Conservation (phyloP, 2,888 invertebrate genomes). For the Clepsis dumicolana region DNA sequence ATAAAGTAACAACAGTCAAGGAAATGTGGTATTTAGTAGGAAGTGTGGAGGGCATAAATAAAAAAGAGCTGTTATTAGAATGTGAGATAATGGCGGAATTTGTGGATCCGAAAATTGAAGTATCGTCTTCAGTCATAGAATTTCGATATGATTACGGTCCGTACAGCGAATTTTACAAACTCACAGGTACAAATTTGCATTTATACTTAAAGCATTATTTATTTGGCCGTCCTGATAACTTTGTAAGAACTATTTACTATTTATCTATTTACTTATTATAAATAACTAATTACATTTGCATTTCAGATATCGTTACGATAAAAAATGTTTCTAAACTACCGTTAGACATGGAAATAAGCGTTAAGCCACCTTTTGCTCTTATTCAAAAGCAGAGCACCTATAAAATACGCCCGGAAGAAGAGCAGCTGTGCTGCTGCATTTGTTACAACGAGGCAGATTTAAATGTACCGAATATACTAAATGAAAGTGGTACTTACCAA, state of each 20-base stretch:
- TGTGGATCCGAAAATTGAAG: slow-evolving; percentile 84
- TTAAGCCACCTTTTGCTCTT: slow-evolving; percentile 82
- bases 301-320: slow-evolving; percentile 83
- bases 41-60: slow-evolving; percentile 81
- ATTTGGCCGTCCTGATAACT: background rate
- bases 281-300: background rate
- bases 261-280: too few relatives aligned
- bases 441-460: slow-evolving; percentile 71
- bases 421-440: slow-evolving; percentile 72
- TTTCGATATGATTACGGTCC: slow-evolving; percentile 83
- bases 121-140: slow-evolving; percentile 77
- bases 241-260: too few relatives aligned
- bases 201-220: slow-evolving; percentile 38
- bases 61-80: slow-evolving; percentile 81
- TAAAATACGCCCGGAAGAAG: slow-evolving; percentile 67
- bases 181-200: slow-evolving; percentile 68
- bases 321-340: slow-evolving; percentile 84
- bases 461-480: slow-evolving; percentile 62
- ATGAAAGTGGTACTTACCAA: slow-evolving; percentile 58
- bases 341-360: slow-evolving; percentile 75
- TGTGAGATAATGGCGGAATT: slow-evolving; percentile 84
- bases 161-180: slow-evolving; percentile 73
- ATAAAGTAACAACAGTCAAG: slow-evolving; percentile 71
- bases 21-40: slow-evolving; percentile 87
- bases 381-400: slow-evolving; percentile 72